These are phyloP conservation scores for Phyto melanocephala DNA, from an alignment of 2,888 invertebrate species.

Conservation along the genomic window DNA sequence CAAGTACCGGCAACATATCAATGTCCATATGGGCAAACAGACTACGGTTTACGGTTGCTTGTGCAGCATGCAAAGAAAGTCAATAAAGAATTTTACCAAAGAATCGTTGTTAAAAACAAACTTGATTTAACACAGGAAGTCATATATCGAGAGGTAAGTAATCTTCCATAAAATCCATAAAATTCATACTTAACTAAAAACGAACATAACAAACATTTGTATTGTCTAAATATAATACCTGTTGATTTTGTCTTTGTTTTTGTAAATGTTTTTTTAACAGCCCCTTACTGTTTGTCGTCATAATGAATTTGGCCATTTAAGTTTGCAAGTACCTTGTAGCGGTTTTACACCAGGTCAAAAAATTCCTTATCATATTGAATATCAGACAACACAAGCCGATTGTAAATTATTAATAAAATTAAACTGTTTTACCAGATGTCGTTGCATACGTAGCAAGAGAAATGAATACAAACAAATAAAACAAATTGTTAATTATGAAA, in stretches of 20 bases:
- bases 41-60: constrained; percentile 40
- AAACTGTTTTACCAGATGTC: constrained; percentile 41
- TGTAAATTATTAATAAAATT: constrained; percentile 52
- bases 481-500: constrained; percentile 33
- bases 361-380: constrained; percentile 39
- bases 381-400: constrained; percentile 14
- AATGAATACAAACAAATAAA: constrained; percentile 37
- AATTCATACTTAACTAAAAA: background rate
- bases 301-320: constrained; percentile 38
- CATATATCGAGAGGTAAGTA: constrained; percentile 31
- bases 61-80: constrained; percentile 43
- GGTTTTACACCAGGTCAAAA: constrained; percentile 57
- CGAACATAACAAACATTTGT: background rate
- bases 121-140: constrained; percentile 44
- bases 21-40: constrained; percentile 40
- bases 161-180: background rate
- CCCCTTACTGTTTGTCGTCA: background rate
- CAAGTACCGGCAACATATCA: constrained; percentile 53
- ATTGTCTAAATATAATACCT: background rate
- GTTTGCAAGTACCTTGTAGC: constrained; percentile 37
- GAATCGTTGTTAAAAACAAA: constrained; percentile 53
- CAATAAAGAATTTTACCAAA: constrained; percentile 48
- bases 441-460: background rate
- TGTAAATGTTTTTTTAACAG: constrained; percentile 1
- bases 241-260: background rate